Percentiles rank a stretch among this genome's conserved stretches.
phyloP scores from a whole-genome alignment of 2,888 invertebrate genomes.

The Torymus texanus region DNA sequence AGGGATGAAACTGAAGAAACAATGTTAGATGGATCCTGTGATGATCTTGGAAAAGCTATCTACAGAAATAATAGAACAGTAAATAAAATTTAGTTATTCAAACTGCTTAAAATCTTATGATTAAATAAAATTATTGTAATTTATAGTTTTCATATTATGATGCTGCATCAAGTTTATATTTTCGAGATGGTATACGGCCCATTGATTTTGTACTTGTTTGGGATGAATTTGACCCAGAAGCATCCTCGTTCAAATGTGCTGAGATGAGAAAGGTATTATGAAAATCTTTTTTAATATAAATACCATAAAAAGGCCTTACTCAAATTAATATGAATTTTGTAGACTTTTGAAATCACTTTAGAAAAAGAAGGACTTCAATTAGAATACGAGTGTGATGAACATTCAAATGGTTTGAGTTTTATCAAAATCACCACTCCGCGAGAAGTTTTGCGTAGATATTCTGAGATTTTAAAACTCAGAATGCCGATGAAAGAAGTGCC shows the following conservation, averaged over 20 bases:
- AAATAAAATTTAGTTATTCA: slow-evolving; percentile 30
- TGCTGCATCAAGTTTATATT: slow-evolving; percentile 76
- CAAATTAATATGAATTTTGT: slow-evolving; percentile 4
- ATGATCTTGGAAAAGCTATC: slow-evolving; percentile 59
- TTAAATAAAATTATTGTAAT: slow-evolving; percentile 4
- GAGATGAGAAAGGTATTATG: slow-evolving; percentile 65
- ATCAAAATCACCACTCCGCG: slow-evolving; percentile 92
- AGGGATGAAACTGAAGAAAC: slow-evolving; percentile 63
- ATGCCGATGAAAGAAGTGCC: slow-evolving; percentile 95
- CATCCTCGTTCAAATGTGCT: slow-evolving; percentile 68
- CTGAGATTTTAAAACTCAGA: slow-evolving; percentile 92
- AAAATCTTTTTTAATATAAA: slow-evolving; percentile 1
- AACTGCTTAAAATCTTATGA: neutral
- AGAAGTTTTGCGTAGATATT: slow-evolving; percentile 88
- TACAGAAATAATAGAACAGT: slow-evolving; percentile 61
- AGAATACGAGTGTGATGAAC: slow-evolving; percentile 82
- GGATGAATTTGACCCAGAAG: slow-evolving; percentile 79
- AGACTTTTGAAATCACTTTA: slow-evolving; percentile 84
- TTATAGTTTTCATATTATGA: slow-evolving; percentile 58
- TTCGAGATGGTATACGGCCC: slow-evolving; percentile 83
- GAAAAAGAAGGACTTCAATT: slow-evolving; percentile 84
- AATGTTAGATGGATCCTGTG: slow-evolving; percentile 63
- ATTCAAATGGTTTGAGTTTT: slow-evolving; percentile 82
- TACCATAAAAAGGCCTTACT: neutral
- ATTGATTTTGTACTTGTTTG: slow-evolving; percentile 89